phyloP scores from a whole-genome alignment of 2,888 invertebrate species.

The Mesochorus sp. region DNA sequence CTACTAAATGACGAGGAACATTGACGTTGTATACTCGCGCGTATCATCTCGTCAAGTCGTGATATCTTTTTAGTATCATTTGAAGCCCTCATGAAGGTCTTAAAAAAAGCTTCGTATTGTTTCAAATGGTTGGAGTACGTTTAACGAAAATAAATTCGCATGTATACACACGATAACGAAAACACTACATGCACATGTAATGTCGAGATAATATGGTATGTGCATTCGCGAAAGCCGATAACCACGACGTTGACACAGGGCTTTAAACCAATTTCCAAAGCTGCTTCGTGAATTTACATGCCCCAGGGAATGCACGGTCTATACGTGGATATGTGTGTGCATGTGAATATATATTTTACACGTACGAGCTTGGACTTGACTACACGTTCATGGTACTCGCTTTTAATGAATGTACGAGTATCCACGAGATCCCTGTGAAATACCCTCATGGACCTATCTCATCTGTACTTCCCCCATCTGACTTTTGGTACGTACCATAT shows the following conservation, averaged over 20 bases:
- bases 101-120: too few relatives aligned
- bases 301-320: slow-evolving; percentile 55
- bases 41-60: too few relatives aligned
- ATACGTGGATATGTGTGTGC: slow-evolving; percentile 10
- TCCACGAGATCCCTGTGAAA: slow-evolving; percentile 47
- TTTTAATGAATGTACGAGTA: slow-evolving; percentile 61
- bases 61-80: too few relatives aligned
- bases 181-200: slow-evolving; percentile 6
- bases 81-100: too few relatives aligned
- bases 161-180: neutral
- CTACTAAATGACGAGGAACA: too few relatives aligned
- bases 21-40: too few relatives aligned
- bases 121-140: too few relatives aligned
- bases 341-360: neutral
- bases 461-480: slow-evolving; percentile 26
- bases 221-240: slow-evolving; percentile 55
- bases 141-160: too few relatives aligned
- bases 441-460: slow-evolving; percentile 53
- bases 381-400: slow-evolving; percentile 47
- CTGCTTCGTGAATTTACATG: slow-evolving; percentile 64
- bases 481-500: slow-evolving; percentile 40
- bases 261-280: slow-evolving; percentile 65
- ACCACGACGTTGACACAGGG: slow-evolving; percentile 58
- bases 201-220: slow-evolving; percentile 37
- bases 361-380: slow-evolving; percentile 28